A percentile compares a stretch with the other conserved stretches of the same genome.
phyloP scores from a whole-genome alignment of 2,888 invertebrate genomes.

The Euplexia lucipara region DNA sequence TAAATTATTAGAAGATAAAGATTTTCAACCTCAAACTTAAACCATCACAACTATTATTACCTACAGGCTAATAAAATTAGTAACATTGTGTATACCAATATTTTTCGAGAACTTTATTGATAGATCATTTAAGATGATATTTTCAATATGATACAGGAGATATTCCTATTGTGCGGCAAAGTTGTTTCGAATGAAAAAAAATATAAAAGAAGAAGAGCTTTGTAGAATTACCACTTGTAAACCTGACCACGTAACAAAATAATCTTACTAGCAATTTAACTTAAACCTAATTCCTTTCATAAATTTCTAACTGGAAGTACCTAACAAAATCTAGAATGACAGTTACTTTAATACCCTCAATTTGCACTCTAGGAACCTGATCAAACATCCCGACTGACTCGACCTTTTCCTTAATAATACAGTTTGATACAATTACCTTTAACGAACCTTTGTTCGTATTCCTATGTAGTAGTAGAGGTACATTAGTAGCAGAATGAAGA shows the following conservation, averaged over 20 bases:
- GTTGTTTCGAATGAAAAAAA: no score
- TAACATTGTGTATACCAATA: no score
- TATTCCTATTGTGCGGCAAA: no score
- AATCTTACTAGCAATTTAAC: background rate
- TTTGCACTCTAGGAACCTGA: constrained; percentile 30
- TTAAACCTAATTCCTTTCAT: background rate
- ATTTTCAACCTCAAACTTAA: no score
- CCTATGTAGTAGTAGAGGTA: background rate
- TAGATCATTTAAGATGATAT: no score
- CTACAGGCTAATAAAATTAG: no score
- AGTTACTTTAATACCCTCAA: constrained; percentile 24
- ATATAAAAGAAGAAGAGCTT: no score
- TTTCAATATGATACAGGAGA: no score
- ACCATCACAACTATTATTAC: no score
- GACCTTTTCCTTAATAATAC: constrained; percentile 28
- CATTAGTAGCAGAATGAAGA: background rate
- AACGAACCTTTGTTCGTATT: constrained; percentile 22
- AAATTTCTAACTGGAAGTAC: background rate
- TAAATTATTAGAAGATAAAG: no score
- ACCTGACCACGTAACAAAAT: background rate
- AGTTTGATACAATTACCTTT: constrained; percentile 36
- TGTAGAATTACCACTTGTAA: background rate
- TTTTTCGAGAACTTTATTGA: no score
- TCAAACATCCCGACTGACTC: constrained; percentile 19
- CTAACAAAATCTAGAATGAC: constrained; percentile 26